These are phyloP conservation scores for Cranoglanis bouderius DNA, from an alignment of 2,113 vertebrate genomes.

Conservation along the genomic window DNA sequence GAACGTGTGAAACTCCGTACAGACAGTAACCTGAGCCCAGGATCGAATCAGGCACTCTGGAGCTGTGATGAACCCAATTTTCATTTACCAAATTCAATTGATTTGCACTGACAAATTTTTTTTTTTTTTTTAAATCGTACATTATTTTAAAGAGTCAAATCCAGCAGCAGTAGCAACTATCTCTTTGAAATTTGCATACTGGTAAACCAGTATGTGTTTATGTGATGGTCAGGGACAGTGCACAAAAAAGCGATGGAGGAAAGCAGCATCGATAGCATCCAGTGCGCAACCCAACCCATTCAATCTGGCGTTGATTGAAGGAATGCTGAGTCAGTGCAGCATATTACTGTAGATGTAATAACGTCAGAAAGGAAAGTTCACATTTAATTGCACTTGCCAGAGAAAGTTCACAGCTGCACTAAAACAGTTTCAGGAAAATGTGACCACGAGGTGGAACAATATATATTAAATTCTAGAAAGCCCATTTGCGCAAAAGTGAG, in stretches of 20 bases:
- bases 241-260: neutral
- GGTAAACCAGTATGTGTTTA: neutral
- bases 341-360: neutral
- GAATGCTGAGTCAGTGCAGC: neutral
- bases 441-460: constrained; percentile 2
- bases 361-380: neutral
- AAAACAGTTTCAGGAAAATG: neutral
- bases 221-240: neutral
- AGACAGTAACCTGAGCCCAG: neutral
- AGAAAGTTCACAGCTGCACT: neutral
- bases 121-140: too few species aligned
- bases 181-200: neutral
- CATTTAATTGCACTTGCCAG: neutral
- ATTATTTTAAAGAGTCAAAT: neutral
- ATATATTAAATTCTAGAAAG: neutral
- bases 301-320: neutral
- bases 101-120: neutral
- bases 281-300: neutral
- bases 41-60: neutral
- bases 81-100: neutral
- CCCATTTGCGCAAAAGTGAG: neutral
- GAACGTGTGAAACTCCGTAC: neutral
- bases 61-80: neutral
- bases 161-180: neutral
- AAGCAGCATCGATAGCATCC: neutral